phyloP scores from a whole-genome alignment of 2,797 vertebrate genomes.

The Bradypodion ventrale region DNA sequence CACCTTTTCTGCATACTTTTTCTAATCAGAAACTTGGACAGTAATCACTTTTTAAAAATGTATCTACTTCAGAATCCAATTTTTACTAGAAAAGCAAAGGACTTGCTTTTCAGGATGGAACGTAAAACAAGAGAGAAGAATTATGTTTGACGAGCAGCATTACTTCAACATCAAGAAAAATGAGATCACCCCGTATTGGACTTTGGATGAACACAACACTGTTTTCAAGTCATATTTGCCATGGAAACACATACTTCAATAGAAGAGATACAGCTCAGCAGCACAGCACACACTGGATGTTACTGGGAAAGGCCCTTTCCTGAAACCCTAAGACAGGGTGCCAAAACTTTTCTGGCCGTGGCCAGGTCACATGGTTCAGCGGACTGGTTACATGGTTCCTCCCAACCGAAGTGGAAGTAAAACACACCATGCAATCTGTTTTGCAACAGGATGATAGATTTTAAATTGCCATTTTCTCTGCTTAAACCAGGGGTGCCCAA shows the following conservation, averaged over 20 bases:
- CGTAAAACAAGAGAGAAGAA: neutral
- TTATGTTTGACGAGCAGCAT: conserved; percentile 22
- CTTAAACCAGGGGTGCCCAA: too few relatives aligned
- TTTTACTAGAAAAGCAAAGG: neutral
- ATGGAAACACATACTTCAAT: neutral
- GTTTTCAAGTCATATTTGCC: neutral
- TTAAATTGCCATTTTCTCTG: too few relatives aligned
- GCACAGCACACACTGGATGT: too few relatives aligned
- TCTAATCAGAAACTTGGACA: conserved; percentile 14
- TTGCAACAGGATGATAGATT: too few relatives aligned
- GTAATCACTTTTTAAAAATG: neutral
- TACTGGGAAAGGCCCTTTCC: neutral
- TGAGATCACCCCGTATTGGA: neutral
- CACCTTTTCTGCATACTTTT: neutral
- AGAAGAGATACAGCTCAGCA: neutral
- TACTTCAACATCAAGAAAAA: neutral
- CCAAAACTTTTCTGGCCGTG: too few relatives aligned
- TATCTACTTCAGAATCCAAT: neutral
- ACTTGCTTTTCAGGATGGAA: neutral
- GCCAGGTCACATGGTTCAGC: too few relatives aligned
- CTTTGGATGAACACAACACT: neutral
- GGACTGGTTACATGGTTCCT: too few relatives aligned
- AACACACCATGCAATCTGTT: too few relatives aligned
- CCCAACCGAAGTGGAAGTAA: too few relatives aligned
- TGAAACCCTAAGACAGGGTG: too few relatives aligned